These are phyloP conservation scores for Platerodrilus igneus DNA, from an alignment of 2,888 invertebrate genomes.

Conservation along the genomic window DNA sequence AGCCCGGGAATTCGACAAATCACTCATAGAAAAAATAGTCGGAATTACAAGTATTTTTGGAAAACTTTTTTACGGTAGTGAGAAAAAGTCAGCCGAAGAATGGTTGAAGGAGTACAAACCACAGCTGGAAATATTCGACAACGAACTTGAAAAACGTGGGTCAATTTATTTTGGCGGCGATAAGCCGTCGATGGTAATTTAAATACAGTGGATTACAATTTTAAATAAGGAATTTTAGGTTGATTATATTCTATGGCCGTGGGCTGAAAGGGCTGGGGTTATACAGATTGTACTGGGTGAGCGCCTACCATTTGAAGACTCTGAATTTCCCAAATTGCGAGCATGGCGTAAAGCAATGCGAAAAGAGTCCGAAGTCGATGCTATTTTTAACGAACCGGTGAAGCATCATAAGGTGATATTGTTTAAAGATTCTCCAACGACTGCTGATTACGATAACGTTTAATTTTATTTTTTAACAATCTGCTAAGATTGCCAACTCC, in stretches of 20 bases:
- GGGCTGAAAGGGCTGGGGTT: slow-evolving; percentile 38
- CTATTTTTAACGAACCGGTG: slow-evolving; percentile 37
- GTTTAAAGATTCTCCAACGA: slow-evolving; percentile 29
- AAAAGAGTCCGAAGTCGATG: slow-evolving; percentile 30
- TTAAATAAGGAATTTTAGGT: slow-evolving; percentile 29
- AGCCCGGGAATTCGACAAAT: slow-evolving; percentile 36
- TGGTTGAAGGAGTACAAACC: slow-evolving; percentile 37
- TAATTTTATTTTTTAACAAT: too few species aligned
- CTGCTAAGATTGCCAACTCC: neutral
- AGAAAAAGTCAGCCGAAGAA: slow-evolving; percentile 35
- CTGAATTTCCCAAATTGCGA: slow-evolving; percentile 33
- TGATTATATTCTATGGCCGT: slow-evolving; percentile 45
- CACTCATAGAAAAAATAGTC: slow-evolving; percentile 38
- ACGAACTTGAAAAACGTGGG: slow-evolving; percentile 35
- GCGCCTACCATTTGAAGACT: slow-evolving; percentile 34
- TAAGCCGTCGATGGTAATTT: slow-evolving; percentile 41
- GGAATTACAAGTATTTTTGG: slow-evolving; percentile 32
- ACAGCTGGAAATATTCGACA: slow-evolving; percentile 38
- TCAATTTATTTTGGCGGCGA: slow-evolving; percentile 40
- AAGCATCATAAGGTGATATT: slow-evolving; percentile 36
- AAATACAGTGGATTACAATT: too few species aligned
- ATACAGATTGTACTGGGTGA: slow-evolving; percentile 32
- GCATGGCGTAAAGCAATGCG: slow-evolving; percentile 39
- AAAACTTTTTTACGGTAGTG: slow-evolving; percentile 29
- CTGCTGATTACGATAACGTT: slow-evolving; percentile 37